A percentile compares a stretch with the other conserved stretches of the same genome.
Conservation (phyloP, 2,888 invertebrate genomes). For the Gibbula magus region DNA sequence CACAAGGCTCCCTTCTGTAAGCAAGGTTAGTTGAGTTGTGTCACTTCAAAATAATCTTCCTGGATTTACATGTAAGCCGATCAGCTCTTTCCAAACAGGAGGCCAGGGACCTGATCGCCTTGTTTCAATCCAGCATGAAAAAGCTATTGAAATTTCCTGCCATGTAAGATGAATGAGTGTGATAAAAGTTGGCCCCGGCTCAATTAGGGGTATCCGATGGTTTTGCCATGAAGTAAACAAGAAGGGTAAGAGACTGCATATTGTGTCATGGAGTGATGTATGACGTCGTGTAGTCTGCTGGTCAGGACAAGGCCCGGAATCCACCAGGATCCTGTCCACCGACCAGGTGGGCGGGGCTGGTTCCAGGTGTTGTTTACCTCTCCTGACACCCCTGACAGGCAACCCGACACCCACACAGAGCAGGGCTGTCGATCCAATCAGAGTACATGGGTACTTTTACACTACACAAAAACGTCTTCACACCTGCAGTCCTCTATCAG, state of each 20-base stretch:
- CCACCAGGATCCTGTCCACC: no score
- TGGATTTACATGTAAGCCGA: conserved; percentile 4
- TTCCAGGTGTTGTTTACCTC: no score
- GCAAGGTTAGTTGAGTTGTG: background rate
- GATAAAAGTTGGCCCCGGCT: background rate
- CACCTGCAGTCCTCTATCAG: no score
- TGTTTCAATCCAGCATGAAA: background rate
- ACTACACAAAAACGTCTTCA: no score
- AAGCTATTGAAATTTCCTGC: background rate
- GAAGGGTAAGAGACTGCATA: background rate
- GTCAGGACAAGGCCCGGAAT: no score
- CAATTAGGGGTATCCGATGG: background rate
- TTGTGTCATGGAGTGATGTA: background rate
- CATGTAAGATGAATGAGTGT: background rate
- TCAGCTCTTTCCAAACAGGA: background rate
- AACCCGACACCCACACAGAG: no score
- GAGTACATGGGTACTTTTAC: no score
- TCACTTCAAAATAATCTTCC: background rate
- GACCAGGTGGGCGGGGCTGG: no score
- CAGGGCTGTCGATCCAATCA: no score
- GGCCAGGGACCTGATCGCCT: background rate
- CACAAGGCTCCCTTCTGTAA: background rate
- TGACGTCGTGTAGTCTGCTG: no score
- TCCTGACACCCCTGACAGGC: no score
- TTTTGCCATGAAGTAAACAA: background rate